Evolutionary conservation across 2,113 vertebrate genomes (phyloP), one percentile per base, ranked within the genome.

Genomic region (Rhizomys pruinosus): DNA sequence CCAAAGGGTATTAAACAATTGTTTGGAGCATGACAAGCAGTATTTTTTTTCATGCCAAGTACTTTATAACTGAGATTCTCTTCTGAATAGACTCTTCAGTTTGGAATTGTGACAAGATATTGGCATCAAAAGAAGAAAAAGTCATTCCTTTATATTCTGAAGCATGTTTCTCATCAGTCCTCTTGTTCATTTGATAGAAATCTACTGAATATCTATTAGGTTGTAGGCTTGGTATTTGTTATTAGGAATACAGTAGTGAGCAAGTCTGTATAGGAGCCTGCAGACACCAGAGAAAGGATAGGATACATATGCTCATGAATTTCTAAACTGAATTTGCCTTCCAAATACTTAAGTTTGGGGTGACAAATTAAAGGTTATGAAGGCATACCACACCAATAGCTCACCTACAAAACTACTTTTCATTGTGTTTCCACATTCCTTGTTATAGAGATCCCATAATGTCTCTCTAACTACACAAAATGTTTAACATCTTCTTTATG

Each of bases 91-190:
- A 87, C 61, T 89, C 42, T 89, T 89, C 20, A 37, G n/a, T 92
- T 78, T 85, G 68, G 87, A 73, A 82, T n/a, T n/a, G 27, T 89
- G 73, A 92, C 78, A 94, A 52, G 76, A 74, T 74, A 34, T 25
- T 90, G 82, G 68, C 73, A 92, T 81, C 78, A 80, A 32, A 52
- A 88, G 44, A 92, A 88, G 23, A 90, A 89, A 79, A 84, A 80
- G 73, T 19, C 47, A 93, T 92, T 81, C 32, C 68, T 29, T 29
- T 87, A 13, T 85, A 57, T 79, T 85, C 84, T 44, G 44, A 93
- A 77, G 55, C 66, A 80, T 66, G 81, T 47, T n/a, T 8, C 3
- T 93, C 39, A 91, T 85, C 27, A 81, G 25, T 64, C 63, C 39
- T 68, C 80, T 90, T 42, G 72, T 87, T 94, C 74, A 87, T 81